Base-by-base conservation (phyloP, 92 coral and sea anemone species). In the Epizoanthus illoricatus region DNA sequence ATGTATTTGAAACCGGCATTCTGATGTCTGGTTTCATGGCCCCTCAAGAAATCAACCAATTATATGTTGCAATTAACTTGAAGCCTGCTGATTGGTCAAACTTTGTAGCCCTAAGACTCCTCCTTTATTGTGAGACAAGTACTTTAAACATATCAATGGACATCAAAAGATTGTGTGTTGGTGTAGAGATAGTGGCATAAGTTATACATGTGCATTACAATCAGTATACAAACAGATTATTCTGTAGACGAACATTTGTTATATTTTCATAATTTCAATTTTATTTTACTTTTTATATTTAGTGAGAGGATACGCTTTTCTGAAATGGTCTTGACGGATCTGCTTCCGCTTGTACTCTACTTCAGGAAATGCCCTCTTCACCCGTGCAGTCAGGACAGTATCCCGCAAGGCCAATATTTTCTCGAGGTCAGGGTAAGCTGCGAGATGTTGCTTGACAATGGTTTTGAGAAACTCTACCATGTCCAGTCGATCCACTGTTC, bases 331-430 rank as follows among this genome's bases (percentile, higher is more conserved):
- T 55, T 89, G 91, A 20, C 92, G 90, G 16, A 93, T 83, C 76
- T 94, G 97, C 45, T 91, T 94, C 24, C 98, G 86, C 73, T 93
- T 95, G 62, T 90, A 93, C 13, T 94, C 97, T 10, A 95, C 98
- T 71, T 85, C 93, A 52, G 98, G 98, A 83, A 95, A 95, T 5
- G 97, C 98, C 57, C 92, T 88, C 58, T 93, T 93, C n/a, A 95
- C 89, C 39, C 98, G 89, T 3, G 95, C 95, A 3, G 98, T 93
- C 40, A 95, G 80, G 13, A 93, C 97, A 2, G 98, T 95, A 79
- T 95, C 98, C 3, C 98, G 91, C 5, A 93, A 88, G 21, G 90
- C 88, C 81, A 95, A 62, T 8, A 95, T 86, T 80, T 93, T 89
- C 72, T 95, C 89, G 18, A 95, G 86, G 52, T 95, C 97, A 8